Base-by-base conservation (phyloP, 2,888 invertebrate species). In the Gastrophysa polygoni region DNA sequence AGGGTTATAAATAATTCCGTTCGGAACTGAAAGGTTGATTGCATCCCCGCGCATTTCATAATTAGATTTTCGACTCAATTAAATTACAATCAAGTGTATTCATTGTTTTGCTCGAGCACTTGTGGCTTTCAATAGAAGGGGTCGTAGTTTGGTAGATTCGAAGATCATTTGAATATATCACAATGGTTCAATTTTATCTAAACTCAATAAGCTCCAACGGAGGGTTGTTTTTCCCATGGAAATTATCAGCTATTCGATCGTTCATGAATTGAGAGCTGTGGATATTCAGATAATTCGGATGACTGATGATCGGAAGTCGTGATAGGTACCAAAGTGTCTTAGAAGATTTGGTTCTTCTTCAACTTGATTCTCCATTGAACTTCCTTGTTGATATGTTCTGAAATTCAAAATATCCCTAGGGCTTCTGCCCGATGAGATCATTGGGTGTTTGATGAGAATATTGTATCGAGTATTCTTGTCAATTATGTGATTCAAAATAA, bases 61-160 rank as follows among this genome's bases (percentile, higher is more conserved):
- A 73, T 72, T 73, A 71, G 64, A 73, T 73, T 73, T 71, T 70
- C 68, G 67, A 68, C 68, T 68, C 71, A 71, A 73, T 71, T 72
- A 69, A 71, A 68, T 68, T 59, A 71, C 68, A 61, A 61, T 64
- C 68, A 68, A 71, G 64, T 67, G 57, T 64, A 66, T 67, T 64
- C 64, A 63, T 67, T 69, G 68, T 69, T 68, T 71, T 29, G 60
- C 38, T 29, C 47, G 48, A 52, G 54, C 51, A 48, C 56, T 43
- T 44, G 63, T 43, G 49, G 43, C 48, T 57, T 52, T 50, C 44
- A 32, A 51, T 51, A 14, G 54, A 1, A 28, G 49, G 47, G 47
- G 32, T 18, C 14, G 38, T 20, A 11, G 20, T 51, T 32, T 10
- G 18, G 51, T 51, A n/a, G 21, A 18, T 51, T 14, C 34, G 11